Evolutionary conservation across 2,113 vertebrate species (phyloP).

Genomic region (Neolamprologus toae): DNA sequence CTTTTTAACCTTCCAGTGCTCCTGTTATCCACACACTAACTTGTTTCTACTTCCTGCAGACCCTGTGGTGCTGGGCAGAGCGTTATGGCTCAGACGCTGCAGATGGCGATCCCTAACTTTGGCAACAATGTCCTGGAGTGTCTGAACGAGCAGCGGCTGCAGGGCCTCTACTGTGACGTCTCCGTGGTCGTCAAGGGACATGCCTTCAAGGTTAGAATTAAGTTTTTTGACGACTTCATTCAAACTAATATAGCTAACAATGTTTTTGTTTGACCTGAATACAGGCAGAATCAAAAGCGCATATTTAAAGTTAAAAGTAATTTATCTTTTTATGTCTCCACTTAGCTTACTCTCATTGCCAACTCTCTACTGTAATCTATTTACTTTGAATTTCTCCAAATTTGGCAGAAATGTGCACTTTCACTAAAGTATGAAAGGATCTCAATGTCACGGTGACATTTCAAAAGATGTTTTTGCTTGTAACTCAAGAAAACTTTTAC

Average conservation of each 20-base stretch:
- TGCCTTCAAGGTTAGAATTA: constrained; percentile 76
- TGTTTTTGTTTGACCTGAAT: neutral
- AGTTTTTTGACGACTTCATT: neutral
- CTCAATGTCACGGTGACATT: neutral
- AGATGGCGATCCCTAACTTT: constrained; percentile 99
- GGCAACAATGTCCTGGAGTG: constrained; percentile 96
- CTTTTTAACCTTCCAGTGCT: neutral
- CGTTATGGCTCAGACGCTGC: constrained; percentile 92
- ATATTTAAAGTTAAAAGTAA: neutral
- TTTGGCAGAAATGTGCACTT: neutral
- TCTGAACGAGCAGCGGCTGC: constrained; percentile 95
- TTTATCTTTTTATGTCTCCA: neutral
- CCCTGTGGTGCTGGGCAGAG: constrained; percentile 63
- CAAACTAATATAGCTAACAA: neutral
- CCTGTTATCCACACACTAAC: neutral
- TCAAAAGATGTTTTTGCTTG: neutral
- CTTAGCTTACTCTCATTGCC: neutral
- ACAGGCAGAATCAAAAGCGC: neutral
- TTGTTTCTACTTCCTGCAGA: constrained; percentile 28
- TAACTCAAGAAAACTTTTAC: neutral
- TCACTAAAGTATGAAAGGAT: neutral
- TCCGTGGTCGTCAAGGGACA: constrained; percentile 95
- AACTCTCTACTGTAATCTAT: neutral
- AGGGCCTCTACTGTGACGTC: constrained; percentile 95
- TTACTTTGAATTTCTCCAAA: neutral